Percentiles rank a stretch among this genome's conserved stretches.
Conservation (phyloP, 1,140 invertebrate genomes). For the Lethrus apterus region DNA sequence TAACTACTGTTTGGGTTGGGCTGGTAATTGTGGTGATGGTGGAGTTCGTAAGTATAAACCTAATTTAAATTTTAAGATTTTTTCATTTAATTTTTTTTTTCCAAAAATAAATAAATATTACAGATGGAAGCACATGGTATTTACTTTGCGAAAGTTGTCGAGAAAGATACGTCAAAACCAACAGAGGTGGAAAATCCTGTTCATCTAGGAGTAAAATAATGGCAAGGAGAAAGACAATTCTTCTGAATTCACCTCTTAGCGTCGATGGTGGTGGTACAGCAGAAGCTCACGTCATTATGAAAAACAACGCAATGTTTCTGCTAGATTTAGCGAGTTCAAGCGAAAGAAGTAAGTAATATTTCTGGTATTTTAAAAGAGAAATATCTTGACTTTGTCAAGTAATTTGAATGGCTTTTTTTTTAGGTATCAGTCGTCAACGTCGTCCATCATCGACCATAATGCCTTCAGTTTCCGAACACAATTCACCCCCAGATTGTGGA, state of each 20-base stretch:
- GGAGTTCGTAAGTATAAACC: conserved; percentile 52
- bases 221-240: conserved; percentile 8
- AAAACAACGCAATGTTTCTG: conserved; percentile 91
- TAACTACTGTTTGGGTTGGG: conserved; percentile 79
- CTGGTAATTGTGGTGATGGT: conserved; percentile 81
- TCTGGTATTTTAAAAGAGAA: conserved; percentile 14
- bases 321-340: conserved; percentile 76
- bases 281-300: conserved; percentile 64
- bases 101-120: conserved; percentile 18
- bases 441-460: conserved; percentile 48
- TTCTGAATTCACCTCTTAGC: conserved; percentile 5
- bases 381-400: no score
- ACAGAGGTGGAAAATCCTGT: conserved; percentile 36
- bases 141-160: conserved; percentile 84
- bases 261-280: background rate
- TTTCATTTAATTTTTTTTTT: no score
- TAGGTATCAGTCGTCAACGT: conserved; percentile 38
- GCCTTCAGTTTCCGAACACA: conserved; percentile 54
- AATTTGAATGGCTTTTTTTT: no score
- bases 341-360: conserved; percentile 40
- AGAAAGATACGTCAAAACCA: conserved; percentile 66
- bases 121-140: conserved; percentile 79
- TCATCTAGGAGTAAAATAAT: conserved; percentile 32
- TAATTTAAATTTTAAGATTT: conserved; percentile 5
- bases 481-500: conserved; percentile 47